A percentile compares a stretch with the other conserved stretches of the same genome.
These are phyloP conservation scores for Habropoda laboriosa DNA, from an alignment of 1,140 invertebrate species.

Conservation along the genomic window DNA sequence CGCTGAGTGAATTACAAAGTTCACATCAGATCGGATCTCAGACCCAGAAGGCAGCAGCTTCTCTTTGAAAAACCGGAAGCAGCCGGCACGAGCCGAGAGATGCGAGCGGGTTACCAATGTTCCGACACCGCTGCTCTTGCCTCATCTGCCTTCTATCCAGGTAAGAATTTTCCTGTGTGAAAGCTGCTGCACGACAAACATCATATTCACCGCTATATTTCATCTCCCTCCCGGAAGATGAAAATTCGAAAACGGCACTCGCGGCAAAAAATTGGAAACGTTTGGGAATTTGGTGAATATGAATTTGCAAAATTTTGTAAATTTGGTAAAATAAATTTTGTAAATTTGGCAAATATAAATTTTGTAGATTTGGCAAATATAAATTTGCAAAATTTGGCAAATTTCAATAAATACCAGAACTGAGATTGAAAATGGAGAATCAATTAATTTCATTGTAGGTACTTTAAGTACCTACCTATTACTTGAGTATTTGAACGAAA, in stretches of 20 bases:
- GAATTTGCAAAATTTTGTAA: too few species aligned
- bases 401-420: too few species aligned
- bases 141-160: conserved; percentile 66
- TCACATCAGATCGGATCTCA: conserved; percentile 60
- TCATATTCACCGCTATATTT: neutral
- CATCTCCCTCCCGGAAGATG: neutral
- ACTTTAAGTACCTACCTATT: too few species aligned
- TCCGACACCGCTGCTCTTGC: conserved; percentile 27
- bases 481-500: too few species aligned
- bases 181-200: neutral
- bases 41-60: conserved; percentile 60
- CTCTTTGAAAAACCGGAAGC: conserved; percentile 70
- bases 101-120: conserved; percentile 67
- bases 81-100: conserved; percentile 73
- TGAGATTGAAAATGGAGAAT: too few species aligned
- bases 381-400: too few species aligned
- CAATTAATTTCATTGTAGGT: too few species aligned
- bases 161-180: conserved; percentile 17
- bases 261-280: too few species aligned
- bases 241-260: neutral
- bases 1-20: conserved; percentile 64
- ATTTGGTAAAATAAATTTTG: too few species aligned
- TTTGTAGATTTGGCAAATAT: too few species aligned
- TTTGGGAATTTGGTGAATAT: too few species aligned
- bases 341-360: too few species aligned